These are phyloP conservation scores for Dolichotis patagonum DNA, from an alignment of 2,113 vertebrate species.

Conservation along the genomic window DNA sequence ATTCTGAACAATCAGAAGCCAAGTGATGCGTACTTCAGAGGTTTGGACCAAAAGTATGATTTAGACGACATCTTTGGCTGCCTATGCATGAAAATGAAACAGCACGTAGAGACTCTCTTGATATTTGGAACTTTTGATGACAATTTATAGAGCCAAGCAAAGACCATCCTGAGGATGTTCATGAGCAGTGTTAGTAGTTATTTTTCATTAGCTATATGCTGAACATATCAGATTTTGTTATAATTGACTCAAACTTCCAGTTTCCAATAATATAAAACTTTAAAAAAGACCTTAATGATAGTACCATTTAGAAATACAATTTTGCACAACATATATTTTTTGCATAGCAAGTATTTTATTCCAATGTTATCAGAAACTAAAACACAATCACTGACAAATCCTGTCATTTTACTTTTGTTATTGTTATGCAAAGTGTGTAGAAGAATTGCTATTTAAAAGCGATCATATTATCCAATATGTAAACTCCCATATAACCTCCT, in stretches of 20 bases:
- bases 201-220: slow-evolving; percentile 19
- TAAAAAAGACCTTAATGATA: not conserved
- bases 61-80: not conserved
- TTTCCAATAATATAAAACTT: slow-evolving; percentile 23
- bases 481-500: not conserved
- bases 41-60: not conserved
- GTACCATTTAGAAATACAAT: not conserved
- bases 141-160: not conserved
- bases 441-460: not conserved
- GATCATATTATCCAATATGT: not conserved
- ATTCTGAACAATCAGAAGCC: not conserved
- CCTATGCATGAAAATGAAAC: not conserved
- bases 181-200: not conserved
- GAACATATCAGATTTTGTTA: slow-evolving; percentile 4
- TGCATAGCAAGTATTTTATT: not conserved
- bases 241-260: not conserved
- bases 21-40: not conserved
- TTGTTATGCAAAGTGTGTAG: not conserved
- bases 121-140: not conserved
- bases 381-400: not conserved
- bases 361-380: slow-evolving; percentile 27
- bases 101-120: not conserved
- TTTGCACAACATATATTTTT: not conserved
- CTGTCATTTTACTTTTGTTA: slow-evolving; percentile 5
- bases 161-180: not conserved